A percentile compares a stretch with the other conserved stretches of the same genome.
Evolutionary conservation across 2,113 vertebrate species (phyloP).

Genomic region (Caranx ignobilis): DNA sequence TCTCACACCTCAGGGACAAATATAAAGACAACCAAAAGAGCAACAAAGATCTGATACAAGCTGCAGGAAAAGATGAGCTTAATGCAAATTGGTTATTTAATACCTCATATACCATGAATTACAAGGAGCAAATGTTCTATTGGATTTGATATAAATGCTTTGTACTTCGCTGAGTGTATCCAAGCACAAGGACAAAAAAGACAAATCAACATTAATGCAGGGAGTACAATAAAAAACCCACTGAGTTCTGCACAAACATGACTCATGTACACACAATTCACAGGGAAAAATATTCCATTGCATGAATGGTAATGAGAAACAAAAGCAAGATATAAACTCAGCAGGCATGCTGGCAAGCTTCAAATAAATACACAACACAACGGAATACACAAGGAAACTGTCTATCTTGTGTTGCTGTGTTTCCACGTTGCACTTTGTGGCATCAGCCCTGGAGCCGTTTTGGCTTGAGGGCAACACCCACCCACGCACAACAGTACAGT

Average conservation of each 20-base stretch:
- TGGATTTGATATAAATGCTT: neutral
- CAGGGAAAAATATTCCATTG: neutral
- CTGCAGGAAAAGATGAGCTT: too few species aligned
- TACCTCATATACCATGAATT: neutral
- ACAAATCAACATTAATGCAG: neutral
- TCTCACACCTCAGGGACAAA: neutral
- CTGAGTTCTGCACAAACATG: neutral
- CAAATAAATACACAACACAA: slow-evolving; percentile 7
- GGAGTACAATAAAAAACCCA: neutral
- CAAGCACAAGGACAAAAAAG: neutral
- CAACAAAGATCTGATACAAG: neutral
- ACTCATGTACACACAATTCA: neutral
- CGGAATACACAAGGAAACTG: slow-evolving; percentile 1
- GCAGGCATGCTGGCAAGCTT: neutral
- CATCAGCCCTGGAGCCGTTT: neutral
- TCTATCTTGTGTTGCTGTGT: neutral
- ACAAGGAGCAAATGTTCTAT: neutral
- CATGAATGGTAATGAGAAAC: slow-evolving; percentile 1
- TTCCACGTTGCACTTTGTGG: neutral
- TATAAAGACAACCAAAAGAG: neutral
- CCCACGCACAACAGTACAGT: neutral
- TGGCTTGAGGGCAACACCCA: too few species aligned
- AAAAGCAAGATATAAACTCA: slow-evolving; percentile 6
- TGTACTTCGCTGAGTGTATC: neutral
- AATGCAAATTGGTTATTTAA: too few species aligned